A percentile compares a stretch with the other conserved stretches of the same genome.
Conservation (phyloP, 2,113 vertebrate genomes). For the Chlorodrepanis virens region DNA sequence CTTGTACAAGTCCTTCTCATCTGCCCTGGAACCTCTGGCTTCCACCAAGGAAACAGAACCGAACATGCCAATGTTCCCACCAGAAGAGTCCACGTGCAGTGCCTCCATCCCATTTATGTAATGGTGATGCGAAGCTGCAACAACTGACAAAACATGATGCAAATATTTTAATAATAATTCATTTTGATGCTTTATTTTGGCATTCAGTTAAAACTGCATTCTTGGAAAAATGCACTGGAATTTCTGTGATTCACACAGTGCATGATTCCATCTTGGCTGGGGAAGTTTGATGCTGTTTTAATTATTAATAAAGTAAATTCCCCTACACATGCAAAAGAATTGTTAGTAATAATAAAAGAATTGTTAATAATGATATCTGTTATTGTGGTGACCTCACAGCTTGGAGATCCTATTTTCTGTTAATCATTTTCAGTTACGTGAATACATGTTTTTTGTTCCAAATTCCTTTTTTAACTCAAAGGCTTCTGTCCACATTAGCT, state of each 20-base stretch:
- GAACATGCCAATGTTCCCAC: not conserved
- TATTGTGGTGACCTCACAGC: not conserved
- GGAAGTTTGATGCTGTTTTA: not conserved
- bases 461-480: not conserved
- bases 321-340: not conserved
- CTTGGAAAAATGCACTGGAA: not conserved
- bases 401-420: not conserved
- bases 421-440: not conserved
- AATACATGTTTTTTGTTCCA: not conserved
- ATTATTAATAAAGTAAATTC: not conserved
- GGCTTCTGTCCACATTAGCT: not conserved
- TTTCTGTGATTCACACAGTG: not conserved
- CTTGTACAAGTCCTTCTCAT: slow-evolving; percentile 45
- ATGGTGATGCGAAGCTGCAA: not conserved
- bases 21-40: slow-evolving; percentile 41
- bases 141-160: not conserved
- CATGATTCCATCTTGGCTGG: not conserved
- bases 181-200: not conserved
- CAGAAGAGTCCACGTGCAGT: not conserved
- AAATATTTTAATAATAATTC: not conserved
- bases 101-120: not conserved
- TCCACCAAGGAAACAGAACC: not conserved
- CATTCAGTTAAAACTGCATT: not conserved
- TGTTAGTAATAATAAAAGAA: not conserved
- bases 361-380: not conserved